Evolutionary conservation across 2,888 invertebrate genomes (phyloP).

Genomic region (Synergus laeviventris): DNA sequence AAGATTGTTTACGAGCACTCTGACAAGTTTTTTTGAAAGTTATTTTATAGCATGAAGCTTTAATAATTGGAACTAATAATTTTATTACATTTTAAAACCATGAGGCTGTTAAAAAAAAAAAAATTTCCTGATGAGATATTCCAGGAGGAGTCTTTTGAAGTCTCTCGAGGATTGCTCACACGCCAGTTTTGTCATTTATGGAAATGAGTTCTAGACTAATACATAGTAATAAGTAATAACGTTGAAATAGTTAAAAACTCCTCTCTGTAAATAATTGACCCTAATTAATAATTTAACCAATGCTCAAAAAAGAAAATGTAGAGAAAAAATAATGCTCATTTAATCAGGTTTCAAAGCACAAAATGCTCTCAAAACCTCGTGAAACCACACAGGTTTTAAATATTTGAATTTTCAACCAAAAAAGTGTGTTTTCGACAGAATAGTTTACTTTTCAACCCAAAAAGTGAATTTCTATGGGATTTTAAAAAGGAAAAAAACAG

Average conservation of each 20-base stretch:
- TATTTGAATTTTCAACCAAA: neutral
- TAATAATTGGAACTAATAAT: conserved; percentile 25
- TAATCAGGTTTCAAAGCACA: too few species aligned
- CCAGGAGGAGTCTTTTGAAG: conserved; percentile 12
- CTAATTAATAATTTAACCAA: neutral
- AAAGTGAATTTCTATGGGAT: neutral
- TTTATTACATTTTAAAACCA: conserved; percentile 21
- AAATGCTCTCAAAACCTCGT: too few species aligned
- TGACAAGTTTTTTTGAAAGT: neutral
- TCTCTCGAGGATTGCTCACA: conserved; percentile 17
- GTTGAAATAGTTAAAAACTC: neutral
- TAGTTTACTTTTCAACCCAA: neutral
- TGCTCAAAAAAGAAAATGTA: neutral
- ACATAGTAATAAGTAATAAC: too few species aligned
- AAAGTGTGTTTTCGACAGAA: neutral
- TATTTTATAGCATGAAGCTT: neutral
- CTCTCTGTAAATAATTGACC: neutral
- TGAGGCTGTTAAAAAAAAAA: neutral
- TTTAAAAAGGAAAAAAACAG: neutral
- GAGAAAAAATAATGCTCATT: neutral
- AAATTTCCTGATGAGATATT: conserved; percentile 5
- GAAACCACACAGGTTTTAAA: too few species aligned
- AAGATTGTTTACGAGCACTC: neutral
- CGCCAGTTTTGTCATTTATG: neutral
- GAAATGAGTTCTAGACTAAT: neutral